Conservation (phyloP, 1,140 invertebrate species). For the Drosophila jambulina region DNA sequence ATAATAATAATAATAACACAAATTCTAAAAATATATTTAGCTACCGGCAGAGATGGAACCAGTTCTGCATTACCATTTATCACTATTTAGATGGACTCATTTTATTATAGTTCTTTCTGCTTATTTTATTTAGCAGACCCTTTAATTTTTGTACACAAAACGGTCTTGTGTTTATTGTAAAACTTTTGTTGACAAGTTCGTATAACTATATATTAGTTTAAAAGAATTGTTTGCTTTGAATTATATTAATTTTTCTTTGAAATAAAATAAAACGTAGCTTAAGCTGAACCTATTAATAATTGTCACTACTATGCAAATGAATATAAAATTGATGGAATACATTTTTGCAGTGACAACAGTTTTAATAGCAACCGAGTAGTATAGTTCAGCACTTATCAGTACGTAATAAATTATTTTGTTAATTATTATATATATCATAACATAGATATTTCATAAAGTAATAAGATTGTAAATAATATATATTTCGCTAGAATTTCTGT, state of each 20-base stretch:
- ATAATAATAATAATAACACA: constrained; percentile 5
- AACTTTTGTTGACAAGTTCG: too few relatives aligned
- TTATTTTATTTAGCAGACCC: neutral
- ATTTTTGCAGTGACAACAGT: neutral
- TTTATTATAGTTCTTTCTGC: neutral
- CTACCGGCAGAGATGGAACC: neutral
- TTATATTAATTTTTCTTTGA: neutral
- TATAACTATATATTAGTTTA: too few relatives aligned
- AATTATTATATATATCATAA: neutral
- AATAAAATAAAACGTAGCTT: neutral
- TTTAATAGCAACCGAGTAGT: neutral
- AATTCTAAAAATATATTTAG: constrained; percentile 57
- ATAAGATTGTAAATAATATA: neutral
- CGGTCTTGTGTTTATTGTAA: too few relatives aligned
- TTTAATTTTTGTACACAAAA: neutral
- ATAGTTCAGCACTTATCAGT: neutral
- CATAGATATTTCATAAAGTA: neutral
- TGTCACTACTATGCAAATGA: neutral
- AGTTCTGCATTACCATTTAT: neutral
- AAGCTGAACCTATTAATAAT: neutral
- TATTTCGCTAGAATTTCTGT: neutral
- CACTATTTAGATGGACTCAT: neutral
- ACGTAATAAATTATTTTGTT: neutral
- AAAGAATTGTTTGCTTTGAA: neutral
- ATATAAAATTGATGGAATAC: neutral